Evolutionary conservation across 1,140 invertebrate genomes (phyloP).

Genomic region (Bicyclus anynana): DNA sequence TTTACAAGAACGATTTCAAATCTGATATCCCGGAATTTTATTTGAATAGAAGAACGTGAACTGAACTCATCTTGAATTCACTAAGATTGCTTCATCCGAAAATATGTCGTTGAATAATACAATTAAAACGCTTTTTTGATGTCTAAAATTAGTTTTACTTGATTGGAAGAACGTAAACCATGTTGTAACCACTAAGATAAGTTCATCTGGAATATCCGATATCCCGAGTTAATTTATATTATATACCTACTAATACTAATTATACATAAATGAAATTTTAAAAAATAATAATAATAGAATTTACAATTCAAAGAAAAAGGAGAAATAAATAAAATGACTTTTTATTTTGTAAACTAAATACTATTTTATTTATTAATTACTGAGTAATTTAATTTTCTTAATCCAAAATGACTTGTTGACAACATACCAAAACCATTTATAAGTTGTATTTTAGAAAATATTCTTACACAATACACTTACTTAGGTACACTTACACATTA

Average conservation of each 20-base stretch:
- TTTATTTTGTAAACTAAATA: not conserved
- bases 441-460: not conserved
- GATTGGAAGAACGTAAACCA: not conserved
- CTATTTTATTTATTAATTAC: too few species aligned
- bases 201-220: constrained; percentile 40
- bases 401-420: not conserved
- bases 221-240: too few species aligned
- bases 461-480: too few species aligned
- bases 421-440: not conserved
- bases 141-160: not conserved
- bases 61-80: too few species aligned
- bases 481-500: too few species aligned
- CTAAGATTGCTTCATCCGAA: constrained; percentile 47
- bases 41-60: not conserved
- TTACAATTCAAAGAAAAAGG: not conserved
- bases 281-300: not conserved
- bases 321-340: not conserved
- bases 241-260: too few species aligned
- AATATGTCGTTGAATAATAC: constrained; percentile 32
- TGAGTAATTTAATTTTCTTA: not conserved
- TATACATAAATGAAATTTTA: too few species aligned
- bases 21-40: not conserved
- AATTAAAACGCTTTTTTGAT: constrained; percentile 18
- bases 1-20: not conserved
- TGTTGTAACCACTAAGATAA: constrained; percentile 53